These are phyloP conservation scores for Mercenaria mercenaria DNA, from an alignment of 1,140 invertebrate species.

Conservation along the genomic window DNA sequence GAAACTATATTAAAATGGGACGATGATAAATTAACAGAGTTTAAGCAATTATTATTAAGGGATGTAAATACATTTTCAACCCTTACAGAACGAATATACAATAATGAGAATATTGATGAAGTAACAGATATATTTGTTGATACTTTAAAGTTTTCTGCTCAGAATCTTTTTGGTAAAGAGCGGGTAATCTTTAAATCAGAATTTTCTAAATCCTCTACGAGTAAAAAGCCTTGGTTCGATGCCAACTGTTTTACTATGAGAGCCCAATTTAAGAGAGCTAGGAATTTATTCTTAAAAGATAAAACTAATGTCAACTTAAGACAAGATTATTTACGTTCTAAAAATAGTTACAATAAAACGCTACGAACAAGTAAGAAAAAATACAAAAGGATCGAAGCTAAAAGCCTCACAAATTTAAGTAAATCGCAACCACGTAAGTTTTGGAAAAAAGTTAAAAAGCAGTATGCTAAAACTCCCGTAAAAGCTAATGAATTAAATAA, in stretches of 20 bases:
- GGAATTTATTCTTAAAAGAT: slow-evolving; percentile 25
- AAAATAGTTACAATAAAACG: not conserved
- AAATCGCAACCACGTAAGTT: not conserved
- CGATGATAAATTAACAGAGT: not conserved
- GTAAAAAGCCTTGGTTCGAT: slow-evolving; percentile 26
- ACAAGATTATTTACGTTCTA: not conserved
- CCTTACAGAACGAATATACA: not conserved
- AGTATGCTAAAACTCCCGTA: not conserved
- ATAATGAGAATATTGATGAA: not conserved
- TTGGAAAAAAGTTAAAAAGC: not conserved
- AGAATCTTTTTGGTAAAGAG: not conserved
- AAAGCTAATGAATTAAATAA: not conserved
- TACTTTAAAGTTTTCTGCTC: not conserved
- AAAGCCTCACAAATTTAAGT: not conserved
- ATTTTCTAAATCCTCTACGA: not conserved
- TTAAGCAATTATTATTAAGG: not conserved
- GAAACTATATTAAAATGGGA: not conserved
- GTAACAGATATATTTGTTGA: not conserved
- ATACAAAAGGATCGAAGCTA: not conserved
- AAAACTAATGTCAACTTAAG: not conserved
- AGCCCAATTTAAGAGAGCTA: slow-evolving; percentile 1
- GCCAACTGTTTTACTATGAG: not conserved
- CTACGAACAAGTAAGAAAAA: not conserved
- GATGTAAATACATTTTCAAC: not conserved
- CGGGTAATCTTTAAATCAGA: not conserved